Conservation (phyloP, 2,797 vertebrate genomes). For the Podarcis lilfordi region DNA sequence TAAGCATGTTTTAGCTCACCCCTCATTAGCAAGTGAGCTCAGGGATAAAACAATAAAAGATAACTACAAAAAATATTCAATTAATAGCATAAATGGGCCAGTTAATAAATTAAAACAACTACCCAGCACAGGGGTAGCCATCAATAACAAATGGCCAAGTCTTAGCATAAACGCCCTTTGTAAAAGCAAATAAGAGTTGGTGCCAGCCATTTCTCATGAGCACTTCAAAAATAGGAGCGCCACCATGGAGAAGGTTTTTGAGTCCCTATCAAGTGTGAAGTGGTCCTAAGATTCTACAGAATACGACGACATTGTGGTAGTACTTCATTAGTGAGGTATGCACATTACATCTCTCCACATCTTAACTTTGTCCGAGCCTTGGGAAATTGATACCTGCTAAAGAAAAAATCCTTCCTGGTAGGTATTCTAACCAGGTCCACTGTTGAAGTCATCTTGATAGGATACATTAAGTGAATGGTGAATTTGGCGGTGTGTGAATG, state of each 20-base stretch:
- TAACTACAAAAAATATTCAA: too few species aligned
- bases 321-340: background rate
- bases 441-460: background rate
- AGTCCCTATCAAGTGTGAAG: background rate
- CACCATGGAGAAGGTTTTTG: too few species aligned
- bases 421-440: background rate
- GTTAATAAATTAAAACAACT: too few species aligned
- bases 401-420: background rate
- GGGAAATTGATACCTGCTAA: background rate
- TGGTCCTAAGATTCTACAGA: background rate
- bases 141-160: too few species aligned
- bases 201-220: too few species aligned
- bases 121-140: background rate
- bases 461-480: background rate
- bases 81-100: too few species aligned
- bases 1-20: too few species aligned
- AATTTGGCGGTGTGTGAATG: background rate
- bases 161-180: too few species aligned
- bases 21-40: too few species aligned
- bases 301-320: background rate
- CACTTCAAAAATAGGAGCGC: background rate
- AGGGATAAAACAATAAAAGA: too few species aligned
- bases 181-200: too few species aligned
- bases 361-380: background rate
- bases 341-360: background rate